These are phyloP conservation scores for Aythya baeri DNA, from an alignment of 2,113 vertebrate genomes.

Conservation along the genomic window DNA sequence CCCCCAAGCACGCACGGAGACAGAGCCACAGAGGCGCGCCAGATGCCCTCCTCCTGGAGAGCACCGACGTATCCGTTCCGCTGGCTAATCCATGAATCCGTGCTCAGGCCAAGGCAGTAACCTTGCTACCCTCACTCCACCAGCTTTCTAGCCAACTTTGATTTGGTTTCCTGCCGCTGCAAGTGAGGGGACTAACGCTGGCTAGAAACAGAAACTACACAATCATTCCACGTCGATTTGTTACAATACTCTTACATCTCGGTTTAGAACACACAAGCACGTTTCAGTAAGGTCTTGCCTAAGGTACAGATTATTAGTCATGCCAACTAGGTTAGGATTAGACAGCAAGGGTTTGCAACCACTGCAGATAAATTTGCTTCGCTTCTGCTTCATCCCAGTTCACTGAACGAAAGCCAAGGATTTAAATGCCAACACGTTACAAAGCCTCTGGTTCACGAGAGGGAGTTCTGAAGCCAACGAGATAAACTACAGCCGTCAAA, in stretches of 20 bases:
- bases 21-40: background rate
- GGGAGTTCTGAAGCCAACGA: conserved; percentile 1
- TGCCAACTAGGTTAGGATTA: conserved; percentile 48
- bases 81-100: background rate
- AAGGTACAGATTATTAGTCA: conserved; percentile 31
- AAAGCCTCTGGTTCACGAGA: background rate
- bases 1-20: background rate
- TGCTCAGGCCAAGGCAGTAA: background rate
- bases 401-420: background rate
- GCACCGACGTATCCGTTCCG: background rate
- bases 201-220: conserved; percentile 45
- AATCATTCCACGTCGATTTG: background rate
- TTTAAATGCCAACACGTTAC: background rate
- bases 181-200: background rate
- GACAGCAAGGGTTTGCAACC: conserved; percentile 13
- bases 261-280: conserved; percentile 14
- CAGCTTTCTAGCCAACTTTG: background rate
- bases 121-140: background rate
- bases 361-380: conserved; percentile 6
- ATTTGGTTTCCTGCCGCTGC: conserved; percentile 18
- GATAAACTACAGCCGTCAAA: conserved; percentile 11
- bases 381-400: background rate
- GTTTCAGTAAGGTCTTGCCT: conserved; percentile 8
- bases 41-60: background rate
- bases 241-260: conserved; percentile 43